A percentile compares a stretch with the other conserved stretches of the same genome.
phyloP scores from a whole-genome alignment of 1,140 invertebrate genomes.

The Mya arenaria region DNA sequence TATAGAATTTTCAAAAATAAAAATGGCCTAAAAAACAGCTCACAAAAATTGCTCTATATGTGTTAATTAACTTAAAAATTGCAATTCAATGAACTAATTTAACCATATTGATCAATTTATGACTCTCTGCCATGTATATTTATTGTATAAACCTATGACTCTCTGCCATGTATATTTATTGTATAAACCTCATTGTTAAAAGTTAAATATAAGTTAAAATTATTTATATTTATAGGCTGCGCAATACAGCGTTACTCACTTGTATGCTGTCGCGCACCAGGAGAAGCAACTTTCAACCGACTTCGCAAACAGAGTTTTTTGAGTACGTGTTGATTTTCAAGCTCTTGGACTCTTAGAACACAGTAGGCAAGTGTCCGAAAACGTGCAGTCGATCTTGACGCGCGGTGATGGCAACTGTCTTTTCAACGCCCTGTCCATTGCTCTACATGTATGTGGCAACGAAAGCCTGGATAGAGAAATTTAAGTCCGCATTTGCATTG shows the following conservation, averaged over 20 bases:
- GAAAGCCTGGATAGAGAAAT: slow-evolving; percentile 40
- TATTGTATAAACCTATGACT: too few relatives aligned
- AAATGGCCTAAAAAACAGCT: too few relatives aligned
- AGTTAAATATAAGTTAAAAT: too few relatives aligned
- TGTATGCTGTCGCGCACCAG: background rate
- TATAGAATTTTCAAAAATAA: too few relatives aligned
- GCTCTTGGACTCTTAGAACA: background rate
- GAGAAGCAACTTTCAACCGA: background rate
- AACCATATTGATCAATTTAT: too few relatives aligned
- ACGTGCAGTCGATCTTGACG: slow-evolving; percentile 5
- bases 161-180: too few relatives aligned
- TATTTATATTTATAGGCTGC: background rate
- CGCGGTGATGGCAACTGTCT: slow-evolving; percentile 55
- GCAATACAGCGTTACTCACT: background rate
- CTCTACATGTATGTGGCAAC: slow-evolving; percentile 42
- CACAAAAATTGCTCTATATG: too few relatives aligned
- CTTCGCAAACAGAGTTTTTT: background rate
- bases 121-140: too few relatives aligned
- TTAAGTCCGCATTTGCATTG: slow-evolving; percentile 56
- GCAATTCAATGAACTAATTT: too few relatives aligned
- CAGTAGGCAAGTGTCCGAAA: background rate
- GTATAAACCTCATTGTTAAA: too few relatives aligned
- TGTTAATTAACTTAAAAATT: too few relatives aligned
- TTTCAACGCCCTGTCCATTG: slow-evolving; percentile 51
- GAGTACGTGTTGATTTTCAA: background rate